A percentile compares a stretch with the other conserved stretches of the same genome.
Evolutionary conservation across 23 tunicate genomes (phyloP).

Genomic region (Styela plicata): DNA sequence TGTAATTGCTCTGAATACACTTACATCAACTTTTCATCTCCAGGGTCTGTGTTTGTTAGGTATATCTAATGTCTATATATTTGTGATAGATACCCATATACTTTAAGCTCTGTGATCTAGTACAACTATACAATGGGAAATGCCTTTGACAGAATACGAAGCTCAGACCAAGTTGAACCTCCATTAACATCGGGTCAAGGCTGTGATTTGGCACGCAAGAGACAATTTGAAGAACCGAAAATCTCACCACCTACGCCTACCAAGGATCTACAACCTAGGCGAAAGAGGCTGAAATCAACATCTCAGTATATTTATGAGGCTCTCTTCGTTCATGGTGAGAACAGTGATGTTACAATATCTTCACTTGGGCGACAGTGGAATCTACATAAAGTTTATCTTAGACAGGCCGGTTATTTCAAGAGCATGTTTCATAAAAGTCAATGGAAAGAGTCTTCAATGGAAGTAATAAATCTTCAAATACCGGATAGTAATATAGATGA

Average conservation of each 20-base stretch:
- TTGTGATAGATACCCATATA: no score
- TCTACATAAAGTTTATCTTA: slow-evolving; percentile 88
- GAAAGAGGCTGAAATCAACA: slow-evolving; percentile 48
- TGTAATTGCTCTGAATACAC: no score
- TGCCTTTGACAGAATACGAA: neutral
- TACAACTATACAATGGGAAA: neutral
- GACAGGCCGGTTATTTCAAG: slow-evolving; percentile 76
- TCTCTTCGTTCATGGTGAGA: slow-evolving; percentile 82
- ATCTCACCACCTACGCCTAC: neutral
- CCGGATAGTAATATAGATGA: slow-evolving; percentile 73
- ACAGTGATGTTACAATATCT: slow-evolving; percentile 70
- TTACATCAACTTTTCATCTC: no score
- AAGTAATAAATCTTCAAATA: slow-evolving; percentile 69
- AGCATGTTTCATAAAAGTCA: slow-evolving; percentile 70
- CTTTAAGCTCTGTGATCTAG: no score
- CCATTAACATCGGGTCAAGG: neutral
- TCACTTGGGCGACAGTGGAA: slow-evolving; percentile 75
- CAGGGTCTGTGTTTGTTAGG: no score
- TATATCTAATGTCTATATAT: no score
- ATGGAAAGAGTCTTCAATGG: slow-evolving; percentile 64
- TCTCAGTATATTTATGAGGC: slow-evolving; percentile 90
- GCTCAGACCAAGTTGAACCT: neutral
- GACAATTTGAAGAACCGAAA: neutral
- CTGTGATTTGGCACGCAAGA: neutral
- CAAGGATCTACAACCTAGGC: slow-evolving; percentile 4